Evolutionary conservation across 2,113 vertebrate genomes (phyloP).

Genomic region (Saguinus midas): DNA sequence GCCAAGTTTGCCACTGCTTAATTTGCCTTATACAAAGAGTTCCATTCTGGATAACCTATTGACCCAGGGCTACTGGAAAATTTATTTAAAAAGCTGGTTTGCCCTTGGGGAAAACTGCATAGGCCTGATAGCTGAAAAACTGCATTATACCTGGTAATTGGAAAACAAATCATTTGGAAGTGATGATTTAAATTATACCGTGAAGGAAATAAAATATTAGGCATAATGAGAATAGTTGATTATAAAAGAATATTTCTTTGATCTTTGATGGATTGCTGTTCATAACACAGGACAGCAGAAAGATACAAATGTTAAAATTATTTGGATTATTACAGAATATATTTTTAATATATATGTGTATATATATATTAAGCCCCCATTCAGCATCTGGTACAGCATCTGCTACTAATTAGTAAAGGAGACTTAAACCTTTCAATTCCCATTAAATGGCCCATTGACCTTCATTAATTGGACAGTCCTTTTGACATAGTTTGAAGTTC

Average conservation of each 20-base stretch:
- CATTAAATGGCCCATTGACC: neutral
- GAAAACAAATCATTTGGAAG: conserved; percentile 8
- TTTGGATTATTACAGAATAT: neutral
- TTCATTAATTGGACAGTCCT: neutral
- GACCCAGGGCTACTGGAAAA: neutral
- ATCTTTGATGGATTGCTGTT: neutral
- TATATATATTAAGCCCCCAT: neutral
- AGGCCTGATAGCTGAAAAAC: neutral
- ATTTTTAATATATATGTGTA: neutral
- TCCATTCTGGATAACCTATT: neutral
- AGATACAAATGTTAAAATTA: neutral
- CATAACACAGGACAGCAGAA: neutral
- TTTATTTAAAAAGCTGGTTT: neutral
- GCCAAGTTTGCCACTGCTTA: neutral
- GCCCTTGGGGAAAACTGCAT: neutral
- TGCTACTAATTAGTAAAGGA: neutral
- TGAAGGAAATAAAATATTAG: neutral
- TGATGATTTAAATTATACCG: neutral
- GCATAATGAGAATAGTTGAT: neutral
- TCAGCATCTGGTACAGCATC: neutral
- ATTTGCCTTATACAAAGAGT: neutral
- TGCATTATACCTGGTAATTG: neutral
- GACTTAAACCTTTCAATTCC: neutral
- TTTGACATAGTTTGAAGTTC: neutral
- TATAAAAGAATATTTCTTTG: neutral